Base-by-base conservation (phyloP, 2,888 invertebrate genomes). In the Andrena marginata region DNA sequence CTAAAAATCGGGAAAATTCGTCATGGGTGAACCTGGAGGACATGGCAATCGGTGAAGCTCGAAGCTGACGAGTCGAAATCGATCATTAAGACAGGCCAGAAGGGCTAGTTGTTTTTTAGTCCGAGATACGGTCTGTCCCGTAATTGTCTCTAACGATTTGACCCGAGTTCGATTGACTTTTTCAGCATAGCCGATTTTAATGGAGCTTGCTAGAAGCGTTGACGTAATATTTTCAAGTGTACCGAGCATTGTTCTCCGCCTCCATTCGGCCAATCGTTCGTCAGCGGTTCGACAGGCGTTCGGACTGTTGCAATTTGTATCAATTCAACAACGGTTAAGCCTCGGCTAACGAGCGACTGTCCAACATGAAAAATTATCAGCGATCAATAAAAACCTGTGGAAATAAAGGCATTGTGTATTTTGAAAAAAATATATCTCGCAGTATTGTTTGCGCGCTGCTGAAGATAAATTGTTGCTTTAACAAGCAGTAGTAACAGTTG, bases 311-410 rank as follows among this genome's bases (percentile, higher is more conserved):
- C 79, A 72, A 80, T 80, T 80, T 79, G 80, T 80, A 80, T 80
- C 80, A 80, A 80, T 80, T 80, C 72, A 80, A 80, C 80, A 62
- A 80, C 80, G 72, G 80, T 80, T 80, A 80, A 80, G 80, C 72
- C 72, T 72, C 72, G 80, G 20, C 80, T 80, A 80, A 80, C 80
- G 72, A 79, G 80, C 72, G 80, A 62, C 80, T 72, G 80, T 79
- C 62, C 72, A 72, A 80, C 80, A 63, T 80, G 80, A 80, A 80
- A 80, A 80, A 80, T 80, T 72, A 80, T 80, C 72, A 51, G 8
- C 65, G 80, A 80, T 80, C 80, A 68, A 80, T 80, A 67, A 80
- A 80, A 80, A 65, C 54, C 63, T 48, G 72, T 35, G 48, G 80
- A 72, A 72, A 80, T 79, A 72, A 67, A 79, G 72, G 72, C 29